These are phyloP conservation scores for Syrista parreyssii DNA, from an alignment of 2,888 invertebrate species.

Conservation along the genomic window DNA sequence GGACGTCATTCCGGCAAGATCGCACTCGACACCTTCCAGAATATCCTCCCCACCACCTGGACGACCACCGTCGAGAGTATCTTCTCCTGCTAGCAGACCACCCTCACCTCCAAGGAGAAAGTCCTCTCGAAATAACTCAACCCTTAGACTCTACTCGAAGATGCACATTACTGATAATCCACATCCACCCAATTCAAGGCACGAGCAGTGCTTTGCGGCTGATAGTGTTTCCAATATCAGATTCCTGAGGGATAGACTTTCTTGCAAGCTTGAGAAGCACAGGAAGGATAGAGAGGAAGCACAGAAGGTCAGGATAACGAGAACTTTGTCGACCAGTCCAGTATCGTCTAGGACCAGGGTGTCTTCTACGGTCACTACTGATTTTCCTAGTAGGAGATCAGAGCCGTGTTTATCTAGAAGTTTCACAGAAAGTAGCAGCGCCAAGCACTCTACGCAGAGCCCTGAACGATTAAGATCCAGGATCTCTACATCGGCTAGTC, in stretches of 20 bases:
- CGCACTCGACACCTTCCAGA: conserved; percentile 16
- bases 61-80: conserved; percentile 26
- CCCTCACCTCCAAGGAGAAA: conserved; percentile 81
- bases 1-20: neutral
- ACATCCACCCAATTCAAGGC: conserved; percentile 60
- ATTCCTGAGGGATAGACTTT: conserved; percentile 73
- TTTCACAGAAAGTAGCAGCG: conserved; percentile 1
- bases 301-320: conserved; percentile 29
- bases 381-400: conserved; percentile 35
- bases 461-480: conserved; percentile 27
- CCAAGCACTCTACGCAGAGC: conserved; percentile 21
- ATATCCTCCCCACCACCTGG: conserved; percentile 26
- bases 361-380: conserved; percentile 19
- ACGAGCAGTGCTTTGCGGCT: conserved; percentile 69
- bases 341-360: conserved; percentile 21
- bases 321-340: conserved; percentile 41
- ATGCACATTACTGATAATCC: conserved; percentile 60
- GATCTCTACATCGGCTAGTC: conserved; percentile 34
- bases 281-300: conserved; percentile 35
- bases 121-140: conserved; percentile 80
- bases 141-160: conserved; percentile 73
- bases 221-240: conserved; percentile 70
- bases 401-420: conserved; percentile 34
- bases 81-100: conserved; percentile 64
- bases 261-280: conserved; percentile 68